Evolutionary conservation across 2,113 vertebrate genomes (phyloP).

Genomic region (Varanus salvator): DNA sequence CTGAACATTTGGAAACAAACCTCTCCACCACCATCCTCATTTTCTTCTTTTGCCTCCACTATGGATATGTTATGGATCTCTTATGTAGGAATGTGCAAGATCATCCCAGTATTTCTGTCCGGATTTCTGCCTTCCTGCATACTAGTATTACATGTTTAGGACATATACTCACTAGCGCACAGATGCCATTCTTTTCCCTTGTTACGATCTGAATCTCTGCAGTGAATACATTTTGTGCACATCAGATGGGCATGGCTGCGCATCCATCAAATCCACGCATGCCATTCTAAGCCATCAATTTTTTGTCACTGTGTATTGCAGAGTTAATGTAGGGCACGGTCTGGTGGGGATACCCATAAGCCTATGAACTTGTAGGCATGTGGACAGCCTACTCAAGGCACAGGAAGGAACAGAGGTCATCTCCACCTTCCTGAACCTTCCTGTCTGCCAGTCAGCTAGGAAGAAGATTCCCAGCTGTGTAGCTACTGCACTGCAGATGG

Average conservation of each 20-base stretch:
- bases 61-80: not conserved
- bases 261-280: not conserved
- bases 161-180: not conserved
- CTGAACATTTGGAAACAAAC: not conserved
- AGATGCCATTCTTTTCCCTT: too few species aligned
- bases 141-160: not conserved
- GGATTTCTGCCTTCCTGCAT: not conserved
- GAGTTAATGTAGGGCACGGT: too few species aligned
- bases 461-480: too few species aligned
- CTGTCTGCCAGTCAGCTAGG: too few species aligned
- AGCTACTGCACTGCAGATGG: too few species aligned
- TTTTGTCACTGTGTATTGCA: too few species aligned
- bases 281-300: not conserved
- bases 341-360: too few species aligned
- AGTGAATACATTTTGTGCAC: not conserved
- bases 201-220: not conserved
- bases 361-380: too few species aligned
- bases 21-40: too few species aligned
- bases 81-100: not conserved
- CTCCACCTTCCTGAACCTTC: too few species aligned
- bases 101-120: not conserved
- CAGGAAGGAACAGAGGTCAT: too few species aligned
- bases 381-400: too few species aligned
- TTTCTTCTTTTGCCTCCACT: not conserved
- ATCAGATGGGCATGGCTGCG: not conserved